Evolutionary conservation across 2,797 vertebrate genomes (phyloP), one percentile per base, ranked within the genome.

Genomic region (Nasua narica): DNA sequence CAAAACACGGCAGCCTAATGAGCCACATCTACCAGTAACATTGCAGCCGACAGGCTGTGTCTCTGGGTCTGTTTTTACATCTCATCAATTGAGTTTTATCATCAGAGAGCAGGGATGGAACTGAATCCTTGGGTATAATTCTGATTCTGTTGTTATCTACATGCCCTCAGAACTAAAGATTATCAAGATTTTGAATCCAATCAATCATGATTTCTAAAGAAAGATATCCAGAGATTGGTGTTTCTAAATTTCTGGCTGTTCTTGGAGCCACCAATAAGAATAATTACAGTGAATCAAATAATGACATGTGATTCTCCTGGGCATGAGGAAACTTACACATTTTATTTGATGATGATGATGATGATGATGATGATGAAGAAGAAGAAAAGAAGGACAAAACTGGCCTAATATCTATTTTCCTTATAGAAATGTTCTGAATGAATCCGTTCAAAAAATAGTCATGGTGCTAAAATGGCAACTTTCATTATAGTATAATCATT

Each of bases 141-240:
- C 82, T 91, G 48, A 93, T 82, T 95, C 67, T 62, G 37, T 25
- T 70, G 37, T 37, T 77, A 56, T 88, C 70, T 37, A 11, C 2
- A 54, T 56, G 23, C 19, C 25, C n/a, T 35, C 15, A 83, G 74
- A 93, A 93, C 85, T 70, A 85, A 32, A 79, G 29, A 52, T 58
- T 37, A 93, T 43, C 6, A 93, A 85, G 29, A 7, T 7, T 69
- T 43, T 21, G 48, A 11, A 4, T 60, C 9, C 25, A 65, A 9
- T 79, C 81, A 79, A 84, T 81, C 52, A 82, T 86, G 60, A 92
- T 67, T 92, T 88, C 54, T 77, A 90, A 93, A 90, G 43, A 94
- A 15, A 83, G 3, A 29, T 65, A 87, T 84, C 3, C 9, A 93
- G 11, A 46, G 3, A 65, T 37, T n/a, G 19, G 50, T 58, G 21